Evolutionary conservation across 92 coral and sea anemone genomes (phyloP).

Genomic region (Palythoa grandiflora): DNA sequence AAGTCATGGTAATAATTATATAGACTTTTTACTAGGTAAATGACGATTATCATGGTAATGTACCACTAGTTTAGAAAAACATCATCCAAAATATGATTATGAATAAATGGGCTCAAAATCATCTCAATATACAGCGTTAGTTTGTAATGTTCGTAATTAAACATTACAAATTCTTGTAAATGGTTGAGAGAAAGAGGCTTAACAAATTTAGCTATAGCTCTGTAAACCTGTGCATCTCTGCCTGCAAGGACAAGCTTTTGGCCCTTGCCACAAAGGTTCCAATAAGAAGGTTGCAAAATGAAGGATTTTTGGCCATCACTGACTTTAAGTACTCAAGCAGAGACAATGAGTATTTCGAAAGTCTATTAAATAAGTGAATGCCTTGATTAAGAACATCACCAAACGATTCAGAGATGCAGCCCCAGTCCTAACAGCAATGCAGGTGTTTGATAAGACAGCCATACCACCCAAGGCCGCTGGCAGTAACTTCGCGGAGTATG

Average conservation of each 20-base stretch:
- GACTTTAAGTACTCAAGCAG: conserved; percentile 44
- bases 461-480: conserved; percentile 40
- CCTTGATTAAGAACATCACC: conserved; percentile 28
- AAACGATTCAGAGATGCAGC: conserved; percentile 24
- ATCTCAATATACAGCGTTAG: conserved; percentile 10
- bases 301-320: conserved; percentile 8
- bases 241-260: background rate
- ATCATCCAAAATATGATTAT: conserved; percentile 21
- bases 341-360: conserved; percentile 40
- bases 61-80: conserved; percentile 28
- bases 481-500: conserved; percentile 46
- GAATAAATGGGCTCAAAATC: conserved; percentile 16
- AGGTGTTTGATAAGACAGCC: conserved; percentile 56
- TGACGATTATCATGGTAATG: conserved; percentile 7
- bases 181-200: background rate
- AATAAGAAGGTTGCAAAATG: conserved; percentile 31
- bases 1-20: conserved; percentile 8
- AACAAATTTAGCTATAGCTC: background rate
- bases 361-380: conserved; percentile 28
- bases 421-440: conserved; percentile 51
- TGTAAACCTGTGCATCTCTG: background rate
- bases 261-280: conserved; percentile 13
- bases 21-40: conserved; percentile 21
- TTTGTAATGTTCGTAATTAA: conserved; percentile 6
- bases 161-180: conserved; percentile 1